These are phyloP conservation scores for Ceratina japonica DNA, from an alignment of 1,140 invertebrate genomes.

Conservation along the genomic window DNA sequence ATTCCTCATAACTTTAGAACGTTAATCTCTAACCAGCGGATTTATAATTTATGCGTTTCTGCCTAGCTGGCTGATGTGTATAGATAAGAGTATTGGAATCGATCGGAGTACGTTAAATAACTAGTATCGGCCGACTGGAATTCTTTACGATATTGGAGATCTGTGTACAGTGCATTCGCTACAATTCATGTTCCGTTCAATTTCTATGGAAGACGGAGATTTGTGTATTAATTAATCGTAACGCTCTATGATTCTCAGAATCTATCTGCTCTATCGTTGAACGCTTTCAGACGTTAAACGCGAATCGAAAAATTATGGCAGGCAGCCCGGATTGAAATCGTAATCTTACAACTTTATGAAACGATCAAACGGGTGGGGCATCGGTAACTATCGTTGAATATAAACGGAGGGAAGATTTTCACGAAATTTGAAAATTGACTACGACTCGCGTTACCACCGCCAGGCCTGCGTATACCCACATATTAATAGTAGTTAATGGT, in stretches of 20 bases:
- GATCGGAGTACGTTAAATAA: not conserved
- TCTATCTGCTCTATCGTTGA: not conserved
- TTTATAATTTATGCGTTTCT: slow-evolving; percentile 23
- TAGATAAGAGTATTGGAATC: slow-evolving; percentile 8
- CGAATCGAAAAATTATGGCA: not conserved
- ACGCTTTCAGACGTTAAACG: not conserved
- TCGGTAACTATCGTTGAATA: not conserved
- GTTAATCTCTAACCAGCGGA: not conserved
- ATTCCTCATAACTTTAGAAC: slow-evolving; percentile 4
- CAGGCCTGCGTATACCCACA: not conserved
- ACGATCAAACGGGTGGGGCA: too few species aligned
- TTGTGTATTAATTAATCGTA: not conserved
- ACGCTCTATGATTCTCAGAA: not conserved
- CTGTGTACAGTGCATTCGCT: not conserved
- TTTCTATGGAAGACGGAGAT: not conserved
- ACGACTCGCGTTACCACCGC: too few species aligned
- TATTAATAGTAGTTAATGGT: slow-evolving; percentile 13
- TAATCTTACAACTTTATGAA: too few species aligned
- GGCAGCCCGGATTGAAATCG: too few species aligned
- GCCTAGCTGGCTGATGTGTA: not conserved
- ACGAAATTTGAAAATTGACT: not conserved
- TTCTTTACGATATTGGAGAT: not conserved
- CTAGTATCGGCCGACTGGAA: not conserved
- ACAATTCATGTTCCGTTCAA: not conserved
- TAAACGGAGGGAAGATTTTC: not conserved